Conservation (phyloP, 2,113 vertebrate genomes). For the Myiozetetes cayanensis region DNA sequence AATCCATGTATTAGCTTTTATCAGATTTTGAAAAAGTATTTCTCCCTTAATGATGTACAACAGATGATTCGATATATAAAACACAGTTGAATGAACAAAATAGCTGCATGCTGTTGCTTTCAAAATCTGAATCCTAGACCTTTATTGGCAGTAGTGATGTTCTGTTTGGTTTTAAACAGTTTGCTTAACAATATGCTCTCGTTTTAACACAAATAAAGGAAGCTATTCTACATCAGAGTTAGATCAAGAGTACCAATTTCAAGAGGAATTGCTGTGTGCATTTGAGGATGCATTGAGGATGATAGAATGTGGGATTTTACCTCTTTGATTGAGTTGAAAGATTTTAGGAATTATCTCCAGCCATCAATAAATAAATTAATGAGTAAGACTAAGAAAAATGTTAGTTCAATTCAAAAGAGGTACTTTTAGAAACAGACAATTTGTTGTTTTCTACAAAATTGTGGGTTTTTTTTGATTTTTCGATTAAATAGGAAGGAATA, state of each 20-base stretch:
- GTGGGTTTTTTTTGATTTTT: not conserved
- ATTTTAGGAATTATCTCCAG: conserved; percentile 20
- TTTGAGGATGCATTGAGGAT: not conserved
- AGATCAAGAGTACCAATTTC: conserved; percentile 62
- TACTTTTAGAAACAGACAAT: not conserved
- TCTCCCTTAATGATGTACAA: not conserved
- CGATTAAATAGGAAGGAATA: conserved; percentile 29
- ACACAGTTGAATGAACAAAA: not conserved
- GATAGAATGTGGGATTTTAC: conserved; percentile 30
- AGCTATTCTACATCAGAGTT: conserved; percentile 55
- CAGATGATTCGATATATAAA: not conserved
- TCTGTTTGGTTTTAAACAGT: not conserved
- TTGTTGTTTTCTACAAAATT: conserved; percentile 41
- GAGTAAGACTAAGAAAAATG: not conserved
- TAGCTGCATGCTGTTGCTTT: not conserved
- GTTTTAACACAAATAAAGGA: conserved; percentile 36
- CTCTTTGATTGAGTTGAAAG: conserved; percentile 10
- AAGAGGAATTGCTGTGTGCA: conserved; percentile 18
- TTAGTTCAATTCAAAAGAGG: not conserved
- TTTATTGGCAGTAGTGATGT: not conserved
- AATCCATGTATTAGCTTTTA: not conserved
- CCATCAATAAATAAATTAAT: not conserved
- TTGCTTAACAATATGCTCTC: conserved; percentile 36
- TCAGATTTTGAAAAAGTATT: not conserved
- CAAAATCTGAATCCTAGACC: not conserved